Conservation (phyloP, 2,888 invertebrate species). For the Phymatocera aterrima region DNA sequence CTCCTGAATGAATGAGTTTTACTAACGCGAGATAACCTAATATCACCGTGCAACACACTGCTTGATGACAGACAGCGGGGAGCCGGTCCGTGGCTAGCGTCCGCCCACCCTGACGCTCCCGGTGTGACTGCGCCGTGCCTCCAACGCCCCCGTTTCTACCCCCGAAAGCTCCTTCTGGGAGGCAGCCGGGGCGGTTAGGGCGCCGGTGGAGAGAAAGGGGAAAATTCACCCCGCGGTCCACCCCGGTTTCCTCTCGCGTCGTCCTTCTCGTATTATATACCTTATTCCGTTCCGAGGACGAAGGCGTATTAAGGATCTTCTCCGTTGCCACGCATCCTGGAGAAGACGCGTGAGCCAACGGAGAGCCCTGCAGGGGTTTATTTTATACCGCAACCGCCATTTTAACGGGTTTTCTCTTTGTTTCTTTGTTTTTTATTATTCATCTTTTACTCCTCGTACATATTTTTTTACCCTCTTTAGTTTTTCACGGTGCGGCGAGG, state of each 20-base stretch:
- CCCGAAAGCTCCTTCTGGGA: constrained; percentile 46
- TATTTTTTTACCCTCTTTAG: background rate
- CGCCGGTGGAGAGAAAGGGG: constrained; percentile 25
- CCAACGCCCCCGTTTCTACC: constrained; percentile 54
- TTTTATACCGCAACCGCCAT: constrained; percentile 24
- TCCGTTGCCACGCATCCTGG: constrained; percentile 16
- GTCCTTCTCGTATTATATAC: constrained; percentile 60
- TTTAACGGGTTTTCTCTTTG: background rate
- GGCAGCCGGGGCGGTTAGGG: constrained; percentile 23
- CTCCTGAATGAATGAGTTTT: background rate
- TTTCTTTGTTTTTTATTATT: background rate
- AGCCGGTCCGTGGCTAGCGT: constrained; percentile 69
- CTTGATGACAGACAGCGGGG: constrained; percentile 71
- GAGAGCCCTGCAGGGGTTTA: constrained; percentile 27
- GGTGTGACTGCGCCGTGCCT: constrained; percentile 71
- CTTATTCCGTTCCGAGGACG: constrained; percentile 49
- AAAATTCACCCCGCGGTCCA: constrained; percentile 44
- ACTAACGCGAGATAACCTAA: constrained; percentile 34
- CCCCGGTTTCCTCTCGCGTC: constrained; percentile 42
- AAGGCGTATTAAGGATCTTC: constrained; percentile 35
- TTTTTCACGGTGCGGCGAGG: background rate
- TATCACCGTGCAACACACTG: constrained; percentile 70
- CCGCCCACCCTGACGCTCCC: constrained; percentile 73
- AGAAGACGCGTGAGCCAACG: constrained; percentile 31
- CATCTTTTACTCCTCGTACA: background rate